These are phyloP conservation scores for Chymomyza costata DNA, from an alignment of 1,140 invertebrate species.

Conservation along the genomic window DNA sequence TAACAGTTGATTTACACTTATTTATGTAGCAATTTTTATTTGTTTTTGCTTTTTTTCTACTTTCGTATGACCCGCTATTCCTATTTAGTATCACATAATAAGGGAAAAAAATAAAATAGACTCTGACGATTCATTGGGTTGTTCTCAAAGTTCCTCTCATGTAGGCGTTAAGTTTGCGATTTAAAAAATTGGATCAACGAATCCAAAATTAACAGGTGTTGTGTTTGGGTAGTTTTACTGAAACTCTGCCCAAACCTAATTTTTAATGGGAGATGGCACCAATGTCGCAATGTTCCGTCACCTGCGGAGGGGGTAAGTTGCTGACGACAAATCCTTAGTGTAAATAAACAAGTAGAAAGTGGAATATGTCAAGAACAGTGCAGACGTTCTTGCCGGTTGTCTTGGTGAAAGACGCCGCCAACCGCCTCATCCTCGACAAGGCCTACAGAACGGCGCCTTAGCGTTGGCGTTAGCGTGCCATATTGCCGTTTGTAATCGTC, in stretches of 20 bases:
- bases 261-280: slow-evolving; percentile 91
- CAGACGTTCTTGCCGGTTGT: neutral
- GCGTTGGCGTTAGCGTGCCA: slow-evolving; percentile 46
- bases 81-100: no score
- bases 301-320: slow-evolving; percentile 96
- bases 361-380: slow-evolving; percentile 68
- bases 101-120: neutral
- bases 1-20: slow-evolving; percentile 68
- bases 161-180: slow-evolving; percentile 93
- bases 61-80: no score
- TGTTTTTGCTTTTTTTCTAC: slow-evolving; percentile 6
- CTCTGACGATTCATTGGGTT: slow-evolving; percentile 4
- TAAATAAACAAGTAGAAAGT: slow-evolving; percentile 72
- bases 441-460: slow-evolving; percentile 7
- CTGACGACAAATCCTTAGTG: slow-evolving; percentile 35
- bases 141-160: slow-evolving; percentile 59
- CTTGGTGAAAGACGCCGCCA: neutral
- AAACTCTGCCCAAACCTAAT: slow-evolving; percentile 84
- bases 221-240: slow-evolving; percentile 92
- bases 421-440: neutral
- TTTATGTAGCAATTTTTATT: slow-evolving; percentile 53
- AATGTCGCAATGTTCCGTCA: slow-evolving; percentile 88
- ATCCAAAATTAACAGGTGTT: slow-evolving; percentile 90
- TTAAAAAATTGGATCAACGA: slow-evolving; percentile 88
- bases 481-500: slow-evolving; percentile 55